These are phyloP conservation scores for Brachionus manjavacas DNA, from an alignment of 1,140 invertebrate species.

Conservation along the genomic window DNA sequence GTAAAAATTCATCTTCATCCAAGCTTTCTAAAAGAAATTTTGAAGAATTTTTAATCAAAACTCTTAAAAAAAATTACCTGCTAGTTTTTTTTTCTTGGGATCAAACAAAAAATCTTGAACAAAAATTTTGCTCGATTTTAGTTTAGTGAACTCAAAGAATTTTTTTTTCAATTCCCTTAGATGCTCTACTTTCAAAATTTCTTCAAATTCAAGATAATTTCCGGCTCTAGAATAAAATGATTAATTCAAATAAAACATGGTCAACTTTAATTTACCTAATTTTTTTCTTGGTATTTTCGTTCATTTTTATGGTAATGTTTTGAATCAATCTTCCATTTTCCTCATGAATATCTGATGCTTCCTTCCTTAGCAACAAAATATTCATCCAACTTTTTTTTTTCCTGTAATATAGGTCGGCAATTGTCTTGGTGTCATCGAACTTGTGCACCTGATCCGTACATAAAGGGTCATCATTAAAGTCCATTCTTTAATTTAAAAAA, in stretches of 20 bases:
- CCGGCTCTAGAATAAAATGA: not conserved
- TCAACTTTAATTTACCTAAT: not conserved
- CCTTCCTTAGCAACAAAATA: conserved; percentile 1
- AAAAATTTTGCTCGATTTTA: not conserved
- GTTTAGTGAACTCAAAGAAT: not conserved
- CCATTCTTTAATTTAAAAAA: not conserved
- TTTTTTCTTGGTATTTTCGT: not conserved
- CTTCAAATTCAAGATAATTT: conserved; percentile 11
- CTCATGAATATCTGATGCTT: not conserved
- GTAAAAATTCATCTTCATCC: conserved; percentile 1
- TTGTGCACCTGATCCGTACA: not conserved
- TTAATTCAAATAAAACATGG: not conserved
- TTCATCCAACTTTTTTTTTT: not conserved
- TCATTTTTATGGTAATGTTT: conserved; percentile 26
- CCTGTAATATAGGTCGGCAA: conserved; percentile 4
- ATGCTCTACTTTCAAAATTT: not conserved
- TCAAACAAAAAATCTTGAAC: not conserved
- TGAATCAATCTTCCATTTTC: not conserved
- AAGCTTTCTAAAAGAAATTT: not conserved
- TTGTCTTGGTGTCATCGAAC: not conserved
- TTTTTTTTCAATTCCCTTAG: not conserved
- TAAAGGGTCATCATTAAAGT: not conserved
- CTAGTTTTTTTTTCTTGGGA: not conserved
- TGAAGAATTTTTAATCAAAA: not conserved
- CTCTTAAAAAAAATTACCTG: not conserved